These are phyloP conservation scores for Tetramorium simillimum DNA, from an alignment of 1,140 invertebrate genomes.

Conservation along the genomic window DNA sequence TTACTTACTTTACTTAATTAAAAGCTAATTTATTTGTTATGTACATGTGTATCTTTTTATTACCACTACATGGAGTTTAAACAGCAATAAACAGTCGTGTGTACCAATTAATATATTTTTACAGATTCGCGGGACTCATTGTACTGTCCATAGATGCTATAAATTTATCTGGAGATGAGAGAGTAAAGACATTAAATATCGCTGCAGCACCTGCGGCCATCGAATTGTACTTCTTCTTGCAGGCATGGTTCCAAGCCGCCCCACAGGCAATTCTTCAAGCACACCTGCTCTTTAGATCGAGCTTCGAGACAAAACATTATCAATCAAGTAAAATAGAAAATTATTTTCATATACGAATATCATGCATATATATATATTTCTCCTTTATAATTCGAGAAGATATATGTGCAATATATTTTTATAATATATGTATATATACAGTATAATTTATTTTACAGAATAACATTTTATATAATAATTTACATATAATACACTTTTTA, in stretches of 20 bases:
- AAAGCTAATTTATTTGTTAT: neutral
- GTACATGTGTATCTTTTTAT: neutral
- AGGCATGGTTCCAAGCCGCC: constrained; percentile 91
- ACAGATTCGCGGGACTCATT: constrained; percentile 88
- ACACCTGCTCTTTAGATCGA: constrained; percentile 86
- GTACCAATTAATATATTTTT: constrained; percentile 45
- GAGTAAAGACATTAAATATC: constrained; percentile 86
- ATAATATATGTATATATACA: neutral
- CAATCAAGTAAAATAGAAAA: constrained; percentile 77
- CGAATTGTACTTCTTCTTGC: constrained; percentile 90
- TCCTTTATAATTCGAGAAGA: neutral
- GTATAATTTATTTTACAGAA: too few relatives aligned
- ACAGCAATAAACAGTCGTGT: neutral
- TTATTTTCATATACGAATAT: neutral
- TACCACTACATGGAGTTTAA: neutral
- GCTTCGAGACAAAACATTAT: constrained; percentile 50
- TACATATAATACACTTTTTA: constrained; percentile 69
- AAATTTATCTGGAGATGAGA: constrained; percentile 86
- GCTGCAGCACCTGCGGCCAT: constrained; percentile 87
- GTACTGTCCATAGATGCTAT: constrained; percentile 91
- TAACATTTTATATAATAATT: constrained; percentile 10
- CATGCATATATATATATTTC: neutral
- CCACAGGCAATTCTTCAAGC: constrained; percentile 89
- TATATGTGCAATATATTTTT: neutral
- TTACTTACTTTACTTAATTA: constrained; percentile 20